Evolutionary conservation across 2,113 vertebrate genomes (phyloP), one percentile per base, ranked within the genome.

Genomic region (Pterocles orientalis): DNA sequence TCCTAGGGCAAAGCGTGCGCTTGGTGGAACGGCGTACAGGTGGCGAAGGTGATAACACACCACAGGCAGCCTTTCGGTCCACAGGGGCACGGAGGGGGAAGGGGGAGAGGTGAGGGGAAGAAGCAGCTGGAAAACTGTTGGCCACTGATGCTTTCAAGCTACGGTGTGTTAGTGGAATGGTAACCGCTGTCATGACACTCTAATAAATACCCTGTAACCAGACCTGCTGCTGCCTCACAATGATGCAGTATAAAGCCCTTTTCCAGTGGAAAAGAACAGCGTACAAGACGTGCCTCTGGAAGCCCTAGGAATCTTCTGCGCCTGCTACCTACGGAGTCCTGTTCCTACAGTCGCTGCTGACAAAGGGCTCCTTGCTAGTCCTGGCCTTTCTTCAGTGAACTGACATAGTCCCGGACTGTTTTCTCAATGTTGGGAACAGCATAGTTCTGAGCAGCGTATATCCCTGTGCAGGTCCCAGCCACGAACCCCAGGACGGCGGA

Each of bases 391-490:
- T 97, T 99, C 56, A 99, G 89, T 3, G 95, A 98, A 66, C 56
- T 98, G 71, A 99, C 80, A 69, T 98, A 99, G 64, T 99, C 98
- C 95, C 98, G 99, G 65, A 99, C 26, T 4, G 98, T 99, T 97
- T 98, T 98, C 96, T 99, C 99, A 9, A 99, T 97, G 48, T 99
- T 98, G 88, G 99, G 99, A 20, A 99, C 85, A 4, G 98, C 94
- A 78, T 99, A 99, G 76, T 95, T 98, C 95, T 99, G 99, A 76
- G 99, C 99, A 1, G 98, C 98, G 0, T 99, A 99, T n/a, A 99
- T 98, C 51, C 99, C 99, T 1, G 99, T 99, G 97, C 98, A 98
- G 29, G 99, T 98, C 73, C 99, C 99, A 48, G 98, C 97, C 21
- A 98, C 94, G 68, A 99, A 98, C 21, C 99, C 99, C 86, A 99